Evolutionary conservation across 2,888 invertebrate species (phyloP).

Genomic region (Myathropa florea): DNA sequence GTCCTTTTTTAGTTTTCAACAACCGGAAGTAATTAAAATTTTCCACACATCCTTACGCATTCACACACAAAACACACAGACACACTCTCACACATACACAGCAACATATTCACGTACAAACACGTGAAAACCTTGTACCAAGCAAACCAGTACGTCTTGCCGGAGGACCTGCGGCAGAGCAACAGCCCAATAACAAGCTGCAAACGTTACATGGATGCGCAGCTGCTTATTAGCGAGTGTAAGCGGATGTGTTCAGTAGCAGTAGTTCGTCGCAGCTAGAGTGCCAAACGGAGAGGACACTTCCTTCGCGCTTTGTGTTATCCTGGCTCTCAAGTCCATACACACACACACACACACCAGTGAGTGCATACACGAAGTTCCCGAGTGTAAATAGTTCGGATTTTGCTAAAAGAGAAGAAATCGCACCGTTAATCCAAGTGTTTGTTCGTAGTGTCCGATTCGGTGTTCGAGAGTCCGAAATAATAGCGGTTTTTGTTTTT

Average conservation of each 20-base stretch:
- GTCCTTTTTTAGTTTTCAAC: slow-evolving; percentile 48
- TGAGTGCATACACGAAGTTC: background rate
- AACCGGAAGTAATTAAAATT: slow-evolving; percentile 59
- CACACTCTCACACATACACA: background rate
- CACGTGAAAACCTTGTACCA: too few species aligned
- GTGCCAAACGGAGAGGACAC: slow-evolving; percentile 34
- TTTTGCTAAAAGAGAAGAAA: slow-evolving; percentile 7
- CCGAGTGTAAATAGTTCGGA: slow-evolving; percentile 20
- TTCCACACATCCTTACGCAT: slow-evolving; percentile 16
- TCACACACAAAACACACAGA: background rate
- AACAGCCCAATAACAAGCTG: background rate
- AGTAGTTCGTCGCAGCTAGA: slow-evolving; percentile 31
- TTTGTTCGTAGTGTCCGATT: background rate
- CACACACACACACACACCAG: background rate
- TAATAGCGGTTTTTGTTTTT: background rate
- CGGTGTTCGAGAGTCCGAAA: background rate
- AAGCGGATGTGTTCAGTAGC: slow-evolving; percentile 24
- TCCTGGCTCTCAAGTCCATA: background rate
- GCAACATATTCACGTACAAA: background rate
- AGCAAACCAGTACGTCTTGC: background rate
- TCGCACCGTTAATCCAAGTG: slow-evolving; percentile 26
- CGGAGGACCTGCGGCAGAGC: slow-evolving; percentile 17
- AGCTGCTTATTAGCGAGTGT: slow-evolving; percentile 26
- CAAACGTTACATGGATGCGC: slow-evolving; percentile 44
- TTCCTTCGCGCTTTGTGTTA: slow-evolving; percentile 10